Conservation (phyloP, 2,113 vertebrate species). For the Sapajus apella region DNA sequence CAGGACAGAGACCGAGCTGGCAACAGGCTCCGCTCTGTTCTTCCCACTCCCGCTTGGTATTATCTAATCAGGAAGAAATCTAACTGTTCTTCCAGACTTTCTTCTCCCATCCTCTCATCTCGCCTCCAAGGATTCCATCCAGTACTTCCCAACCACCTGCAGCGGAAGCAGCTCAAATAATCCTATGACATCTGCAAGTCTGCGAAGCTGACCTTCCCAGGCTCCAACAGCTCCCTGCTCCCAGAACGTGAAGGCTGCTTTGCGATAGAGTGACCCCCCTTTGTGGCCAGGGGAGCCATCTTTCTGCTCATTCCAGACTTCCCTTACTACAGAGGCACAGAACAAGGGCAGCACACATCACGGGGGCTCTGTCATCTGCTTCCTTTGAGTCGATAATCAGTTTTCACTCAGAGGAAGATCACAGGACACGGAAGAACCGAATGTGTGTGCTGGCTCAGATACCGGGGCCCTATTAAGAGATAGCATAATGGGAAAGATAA, state of each 20-base stretch:
- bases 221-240: background rate
- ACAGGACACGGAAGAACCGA: background rate
- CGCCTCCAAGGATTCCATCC: background rate
- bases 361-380: background rate
- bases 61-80: conserved; percentile 50
- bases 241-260: background rate
- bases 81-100: background rate
- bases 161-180: background rate
- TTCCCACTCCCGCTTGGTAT: background rate
- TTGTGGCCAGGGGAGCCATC: background rate
- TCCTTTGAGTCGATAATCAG: background rate
- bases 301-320: background rate
- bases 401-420: background rate
- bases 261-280: accelerated
- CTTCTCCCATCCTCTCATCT: background rate
- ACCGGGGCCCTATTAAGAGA: background rate
- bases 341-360: background rate
- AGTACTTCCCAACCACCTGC: conserved; percentile 17
- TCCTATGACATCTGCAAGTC: background rate
- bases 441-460: background rate
- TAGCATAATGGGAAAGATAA: accelerated
- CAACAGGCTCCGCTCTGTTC: accelerated
- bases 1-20: accelerated
- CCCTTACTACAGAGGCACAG: background rate
- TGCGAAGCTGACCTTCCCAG: background rate